A percentile compares a stretch with the other conserved stretches of the same genome.
Evolutionary conservation across 2,113 vertebrate species (phyloP).

Genomic region (Hydrolagus affinis): DNA sequence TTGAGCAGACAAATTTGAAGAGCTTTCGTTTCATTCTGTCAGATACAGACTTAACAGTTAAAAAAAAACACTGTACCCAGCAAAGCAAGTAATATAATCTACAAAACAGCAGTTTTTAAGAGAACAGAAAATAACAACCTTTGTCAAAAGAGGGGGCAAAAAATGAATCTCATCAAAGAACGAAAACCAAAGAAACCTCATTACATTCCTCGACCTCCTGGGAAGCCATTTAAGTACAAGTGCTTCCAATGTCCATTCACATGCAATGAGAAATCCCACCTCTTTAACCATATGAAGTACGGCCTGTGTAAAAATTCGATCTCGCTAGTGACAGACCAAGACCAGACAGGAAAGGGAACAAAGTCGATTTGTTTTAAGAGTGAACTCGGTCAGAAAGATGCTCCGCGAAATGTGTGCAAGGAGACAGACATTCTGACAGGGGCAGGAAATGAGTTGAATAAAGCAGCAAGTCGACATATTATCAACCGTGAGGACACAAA

Average conservation of each 20-base stretch:
- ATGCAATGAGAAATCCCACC: slow-evolving; percentile 95
- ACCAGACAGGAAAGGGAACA: slow-evolving; percentile 55
- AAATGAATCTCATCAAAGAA: slow-evolving; percentile 75
- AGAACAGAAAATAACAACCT: too few species aligned
- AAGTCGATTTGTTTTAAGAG: slow-evolving; percentile 46
- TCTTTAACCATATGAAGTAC: slow-evolving; percentile 98
- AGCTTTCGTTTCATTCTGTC: too few species aligned
- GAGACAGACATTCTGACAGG: slow-evolving; percentile 38
- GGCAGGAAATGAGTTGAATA: slow-evolving; percentile 51
- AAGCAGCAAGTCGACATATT: slow-evolving; percentile 27
- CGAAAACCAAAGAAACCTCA: slow-evolving; percentile 95
- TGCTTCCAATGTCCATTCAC: slow-evolving; percentile 98
- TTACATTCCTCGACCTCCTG: slow-evolving; percentile 88
- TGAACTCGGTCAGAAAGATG: slow-evolving; percentile 45
- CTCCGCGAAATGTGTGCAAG: slow-evolving; percentile 43
- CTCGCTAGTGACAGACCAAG: slow-evolving; percentile 78
- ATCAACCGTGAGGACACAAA: slow-evolving; percentile 49
- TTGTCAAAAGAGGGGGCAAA: slow-evolving; percentile 31
- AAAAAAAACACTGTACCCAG: too few species aligned
- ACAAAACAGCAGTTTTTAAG: not conserved
- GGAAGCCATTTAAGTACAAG: slow-evolving; percentile 96
- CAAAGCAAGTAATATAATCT: not conserved
- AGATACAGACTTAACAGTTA: too few species aligned
- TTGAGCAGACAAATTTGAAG: too few species aligned
- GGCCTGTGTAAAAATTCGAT: slow-evolving; percentile 95